Evolutionary conservation across 2,797 vertebrate species (phyloP).

Genomic region (Pelodytes ibericus): DNA sequence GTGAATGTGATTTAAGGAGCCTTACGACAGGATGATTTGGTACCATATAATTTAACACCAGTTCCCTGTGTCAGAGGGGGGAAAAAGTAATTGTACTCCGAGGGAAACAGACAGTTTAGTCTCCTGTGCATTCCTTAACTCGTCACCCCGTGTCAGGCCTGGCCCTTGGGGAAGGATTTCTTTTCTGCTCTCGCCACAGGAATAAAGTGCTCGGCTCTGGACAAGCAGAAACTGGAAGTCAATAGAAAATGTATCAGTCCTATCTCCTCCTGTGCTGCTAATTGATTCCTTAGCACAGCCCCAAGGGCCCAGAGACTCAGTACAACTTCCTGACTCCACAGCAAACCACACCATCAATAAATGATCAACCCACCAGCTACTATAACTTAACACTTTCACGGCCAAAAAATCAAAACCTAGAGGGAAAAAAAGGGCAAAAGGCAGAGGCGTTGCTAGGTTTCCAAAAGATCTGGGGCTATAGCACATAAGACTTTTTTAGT

Average conservation of each 20-base stretch:
- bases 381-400: constrained; percentile 23
- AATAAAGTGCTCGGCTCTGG: constrained; percentile 37
- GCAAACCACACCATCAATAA: constrained; percentile 54
- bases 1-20: not conserved
- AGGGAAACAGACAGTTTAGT: constrained; percentile 11
- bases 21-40: not conserved
- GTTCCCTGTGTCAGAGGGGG: not conserved
- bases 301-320: constrained; percentile 40
- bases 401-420: no score
- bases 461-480: no score
- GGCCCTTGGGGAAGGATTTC: not conserved
- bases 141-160: not conserved
- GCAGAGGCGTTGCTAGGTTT: no score
- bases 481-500: no score
- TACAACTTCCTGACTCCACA: constrained; percentile 48
- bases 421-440: no score
- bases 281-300: constrained; percentile 44
- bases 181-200: constrained; percentile 10
- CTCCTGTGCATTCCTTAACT: constrained; percentile 2
- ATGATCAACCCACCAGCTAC: constrained; percentile 35
- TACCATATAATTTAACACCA: not conserved
- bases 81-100: not conserved
- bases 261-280: constrained; percentile 49
- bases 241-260: constrained; percentile 39
- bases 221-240: constrained; percentile 30